phyloP scores from a whole-genome alignment of 2,797 vertebrate genomes.

The Megalops cyprinoides region DNA sequence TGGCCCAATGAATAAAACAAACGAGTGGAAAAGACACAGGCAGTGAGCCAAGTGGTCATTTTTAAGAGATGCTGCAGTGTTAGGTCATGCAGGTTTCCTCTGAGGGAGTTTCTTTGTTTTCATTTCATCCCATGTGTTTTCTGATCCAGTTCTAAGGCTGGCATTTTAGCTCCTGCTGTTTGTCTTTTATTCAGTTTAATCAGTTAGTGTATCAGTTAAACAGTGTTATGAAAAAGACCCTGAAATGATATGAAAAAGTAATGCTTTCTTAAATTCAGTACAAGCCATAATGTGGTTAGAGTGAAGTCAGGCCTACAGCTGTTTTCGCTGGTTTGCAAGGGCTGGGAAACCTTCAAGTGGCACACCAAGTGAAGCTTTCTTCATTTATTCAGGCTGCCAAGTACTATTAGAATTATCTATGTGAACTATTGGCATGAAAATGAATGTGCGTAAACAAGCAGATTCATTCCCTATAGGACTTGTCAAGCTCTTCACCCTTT shows the following conservation, averaged over 20 bases:
- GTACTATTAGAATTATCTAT: not conserved
- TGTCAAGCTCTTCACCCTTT: not conserved
- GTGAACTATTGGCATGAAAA: not conserved
- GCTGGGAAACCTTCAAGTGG: not conserved
- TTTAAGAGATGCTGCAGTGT: not conserved
- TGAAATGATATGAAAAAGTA: not conserved
- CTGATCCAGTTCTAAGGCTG: not conserved
- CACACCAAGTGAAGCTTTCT: not conserved
- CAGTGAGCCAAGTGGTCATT: not conserved
- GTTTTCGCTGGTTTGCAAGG: not conserved
- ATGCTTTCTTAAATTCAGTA: not conserved
- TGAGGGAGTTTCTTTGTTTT: not conserved
- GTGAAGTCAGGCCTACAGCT: not conserved
- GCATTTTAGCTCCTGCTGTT: not conserved
- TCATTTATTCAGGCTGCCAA: not conserved
- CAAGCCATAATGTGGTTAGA: not conserved
- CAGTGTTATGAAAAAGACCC: not conserved
- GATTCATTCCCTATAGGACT: not conserved
- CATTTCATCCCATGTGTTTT: not conserved
- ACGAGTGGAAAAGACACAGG: not conserved
- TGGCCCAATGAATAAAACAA: slow-evolving; percentile 9
- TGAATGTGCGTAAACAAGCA: not conserved
- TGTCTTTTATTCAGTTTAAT: not conserved
- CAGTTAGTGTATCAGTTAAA: not conserved
- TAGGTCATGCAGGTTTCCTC: not conserved